Percentiles rank a stretch among this genome's conserved stretches.
phyloP scores from a whole-genome alignment of 53 echinoderm and acorn worm genomes.

The Echinometra lucunter region DNA sequence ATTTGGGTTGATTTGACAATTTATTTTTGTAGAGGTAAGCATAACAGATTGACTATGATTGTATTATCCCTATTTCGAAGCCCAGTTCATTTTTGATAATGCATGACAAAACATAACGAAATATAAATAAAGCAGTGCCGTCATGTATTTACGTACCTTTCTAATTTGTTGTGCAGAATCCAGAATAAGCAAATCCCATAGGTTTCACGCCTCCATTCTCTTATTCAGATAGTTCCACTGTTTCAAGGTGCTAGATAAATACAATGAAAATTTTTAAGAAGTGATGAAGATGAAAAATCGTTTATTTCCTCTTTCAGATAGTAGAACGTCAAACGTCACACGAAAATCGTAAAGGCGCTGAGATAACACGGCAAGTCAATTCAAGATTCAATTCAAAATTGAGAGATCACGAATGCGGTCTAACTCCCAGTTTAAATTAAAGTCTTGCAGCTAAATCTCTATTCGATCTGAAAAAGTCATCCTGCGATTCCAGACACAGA shows the following conservation, averaged over 20 bases:
- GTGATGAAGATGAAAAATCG: not conserved
- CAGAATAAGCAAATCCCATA: not conserved
- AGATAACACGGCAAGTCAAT: not conserved
- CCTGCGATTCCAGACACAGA: too few species aligned
- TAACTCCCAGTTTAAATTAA: not conserved
- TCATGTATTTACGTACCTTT: not conserved
- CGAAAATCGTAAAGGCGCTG: not conserved
- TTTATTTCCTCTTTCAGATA: too few species aligned
- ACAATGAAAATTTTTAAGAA: not conserved
- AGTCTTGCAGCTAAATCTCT: not conserved
- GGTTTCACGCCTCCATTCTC: not conserved
- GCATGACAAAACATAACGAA: not conserved
- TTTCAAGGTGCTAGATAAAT: not conserved
- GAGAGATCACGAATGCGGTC: not conserved
- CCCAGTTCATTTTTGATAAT: not conserved
- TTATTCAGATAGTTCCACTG: not conserved
- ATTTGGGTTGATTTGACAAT: too few species aligned
- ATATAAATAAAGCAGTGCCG: not conserved
- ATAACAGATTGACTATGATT: too few species aligned
- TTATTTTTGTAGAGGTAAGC: too few species aligned
- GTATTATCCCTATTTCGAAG: too few species aligned
- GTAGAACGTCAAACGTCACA: not conserved
- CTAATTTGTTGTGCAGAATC: not conserved
- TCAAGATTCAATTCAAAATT: not conserved
- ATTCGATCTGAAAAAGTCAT: not conserved